Base-by-base conservation (phyloP, 2,888 invertebrate species). In the Conistra vaccinii region DNA sequence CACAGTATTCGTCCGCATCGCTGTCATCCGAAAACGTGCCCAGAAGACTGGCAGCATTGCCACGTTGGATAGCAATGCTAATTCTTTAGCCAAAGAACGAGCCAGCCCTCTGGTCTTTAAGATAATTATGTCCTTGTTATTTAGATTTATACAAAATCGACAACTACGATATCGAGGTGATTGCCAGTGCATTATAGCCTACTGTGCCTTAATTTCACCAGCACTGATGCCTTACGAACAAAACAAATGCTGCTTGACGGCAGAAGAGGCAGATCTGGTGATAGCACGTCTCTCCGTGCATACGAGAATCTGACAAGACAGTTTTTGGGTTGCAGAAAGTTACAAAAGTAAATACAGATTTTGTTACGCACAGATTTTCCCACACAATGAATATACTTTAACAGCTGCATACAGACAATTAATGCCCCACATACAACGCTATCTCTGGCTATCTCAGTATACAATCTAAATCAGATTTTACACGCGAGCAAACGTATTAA, bases 401-500 rank as follows among this genome's bases (percentile, higher is more conserved):
- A 6, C 29, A 65, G 42, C 51, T 61, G 65, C 51, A 29, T 29
- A 45, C 45, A 23, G 61, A 4, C 12, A 73, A 74, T 74, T 68
- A 57, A 58, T 26, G 51, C 14, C 20, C 39, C n/a, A 57, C 29
- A 57, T 29, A 32, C 14, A 48, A 67, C 6, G 2, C 6, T 66
- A 66, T 69, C 55, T 61, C 42, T 7, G 7, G n/a, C n/a, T n/a
- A n/a, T n/a, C n/a, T n/a, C n/a, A n/a, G n/a, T n/a, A n/a, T 32
- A 35, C 1, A 17, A 81, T 77, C 72, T 78, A 39, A 73, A 73
- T 48, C 29, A 48, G 32, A 51, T 42, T n/a, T 45, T 9, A 29
- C 78, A 78, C 66, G 78, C 73, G n/a, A 73, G 12, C 29, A 7
- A 29, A n/a, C 26, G 29, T 9, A 45, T n/a, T n/a, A n/a, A n/a